These are phyloP conservation scores for Pangasius mekongensis DNA, from an alignment of 2,797 vertebrate genomes.

Conservation along the genomic window DNA sequence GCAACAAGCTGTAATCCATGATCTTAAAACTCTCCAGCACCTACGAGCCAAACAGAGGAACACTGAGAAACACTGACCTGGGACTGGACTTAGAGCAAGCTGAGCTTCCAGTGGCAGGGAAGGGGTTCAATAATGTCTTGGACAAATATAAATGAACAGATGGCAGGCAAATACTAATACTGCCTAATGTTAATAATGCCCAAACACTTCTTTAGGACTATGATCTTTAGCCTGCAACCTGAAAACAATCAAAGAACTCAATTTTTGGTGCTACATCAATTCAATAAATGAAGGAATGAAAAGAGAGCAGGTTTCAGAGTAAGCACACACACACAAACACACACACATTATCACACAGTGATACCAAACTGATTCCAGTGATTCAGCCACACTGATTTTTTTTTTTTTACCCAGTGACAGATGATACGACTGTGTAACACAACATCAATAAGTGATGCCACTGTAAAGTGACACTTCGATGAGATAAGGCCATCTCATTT, in stretches of 20 bases:
- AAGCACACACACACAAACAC: not conserved
- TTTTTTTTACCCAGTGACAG: not conserved
- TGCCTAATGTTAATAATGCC: not conserved
- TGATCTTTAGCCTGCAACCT: not conserved
- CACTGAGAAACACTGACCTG: not conserved
- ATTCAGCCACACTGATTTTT: not conserved
- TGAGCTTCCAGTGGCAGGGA: not conserved
- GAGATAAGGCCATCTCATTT: not conserved
- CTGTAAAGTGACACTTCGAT: constrained; percentile 7
- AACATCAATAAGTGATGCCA: constrained; percentile 18
- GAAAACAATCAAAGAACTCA: not conserved
- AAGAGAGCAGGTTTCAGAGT: not conserved
- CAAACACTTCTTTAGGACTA: not conserved
- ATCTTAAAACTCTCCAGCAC: constrained; percentile 98
- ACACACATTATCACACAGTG: not conserved
- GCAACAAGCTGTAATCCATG: constrained; percentile 98
- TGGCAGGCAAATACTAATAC: not conserved
- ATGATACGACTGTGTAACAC: not conserved
- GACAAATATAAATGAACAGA: not conserved
- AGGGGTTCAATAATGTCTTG: not conserved
- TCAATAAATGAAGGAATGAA: not conserved
- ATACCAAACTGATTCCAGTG: not conserved
- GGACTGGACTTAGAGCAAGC: not conserved
- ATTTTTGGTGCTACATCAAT: not conserved
- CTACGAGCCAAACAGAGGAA: constrained; percentile 59